Conservation (phyloP, 2,113 vertebrate species). For the Hippocampus zosterae region DNA sequence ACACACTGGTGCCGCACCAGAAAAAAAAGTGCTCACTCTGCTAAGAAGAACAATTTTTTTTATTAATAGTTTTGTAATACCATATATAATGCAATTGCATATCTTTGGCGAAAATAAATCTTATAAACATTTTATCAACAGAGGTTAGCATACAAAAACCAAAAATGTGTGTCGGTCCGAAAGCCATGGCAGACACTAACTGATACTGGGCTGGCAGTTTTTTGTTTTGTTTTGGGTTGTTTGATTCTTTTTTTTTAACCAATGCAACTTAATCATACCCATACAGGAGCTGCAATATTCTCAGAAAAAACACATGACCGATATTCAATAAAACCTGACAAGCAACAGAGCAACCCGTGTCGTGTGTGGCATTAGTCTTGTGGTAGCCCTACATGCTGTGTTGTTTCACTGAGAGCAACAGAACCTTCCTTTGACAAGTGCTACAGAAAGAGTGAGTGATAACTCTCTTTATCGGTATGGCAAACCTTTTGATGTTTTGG, state of each 20-base stretch:
- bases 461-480: conserved; percentile 11
- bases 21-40: conserved; percentile 21
- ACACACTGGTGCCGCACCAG: conserved; percentile 1
- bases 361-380: conserved; percentile 13
- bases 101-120: conserved; percentile 99
- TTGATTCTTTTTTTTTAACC: conserved; percentile 1
- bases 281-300: conserved; percentile 52
- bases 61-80: conserved; percentile 93
- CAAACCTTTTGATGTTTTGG: background rate
- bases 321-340: conserved; percentile 50
- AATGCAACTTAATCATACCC: conserved; percentile 64
- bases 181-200: conserved; percentile 73
- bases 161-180: conserved; percentile 79
- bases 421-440: conserved; percentile 39
- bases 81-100: conserved; percentile 99
- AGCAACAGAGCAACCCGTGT: conserved; percentile 35
- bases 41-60: conserved; percentile 88
- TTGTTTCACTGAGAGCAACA: conserved; percentile 37
- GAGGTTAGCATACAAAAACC: conserved; percentile 99
- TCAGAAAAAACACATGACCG: conserved; percentile 51
- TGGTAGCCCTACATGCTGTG: conserved; percentile 18
- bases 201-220: conserved; percentile 78
- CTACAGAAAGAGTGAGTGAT: conserved; percentile 39
- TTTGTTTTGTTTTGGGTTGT: conserved; percentile 35
- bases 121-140: conserved; percentile 99